Evolutionary conservation across 2,797 vertebrate species (phyloP).

Genomic region (Amblyopsis hoosieri): DNA sequence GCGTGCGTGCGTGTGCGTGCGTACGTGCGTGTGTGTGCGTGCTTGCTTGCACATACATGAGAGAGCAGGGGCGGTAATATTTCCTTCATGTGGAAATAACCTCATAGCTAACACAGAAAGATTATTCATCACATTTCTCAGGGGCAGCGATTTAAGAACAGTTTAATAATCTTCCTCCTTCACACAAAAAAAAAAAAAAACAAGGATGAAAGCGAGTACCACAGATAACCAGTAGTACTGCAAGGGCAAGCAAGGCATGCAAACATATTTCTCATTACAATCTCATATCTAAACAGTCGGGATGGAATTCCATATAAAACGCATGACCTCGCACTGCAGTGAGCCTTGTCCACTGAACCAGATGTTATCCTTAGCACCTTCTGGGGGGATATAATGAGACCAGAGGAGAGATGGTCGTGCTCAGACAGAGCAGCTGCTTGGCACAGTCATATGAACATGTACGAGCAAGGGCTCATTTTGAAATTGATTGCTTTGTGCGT

Average conservation of each 20-base stretch:
- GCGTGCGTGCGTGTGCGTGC: conserved; percentile 1
- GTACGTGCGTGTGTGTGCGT: background rate
- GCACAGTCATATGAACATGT: background rate
- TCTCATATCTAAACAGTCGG: conserved; percentile 9
- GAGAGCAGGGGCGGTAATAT: too few species aligned
- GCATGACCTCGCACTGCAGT: conserved; percentile 5
- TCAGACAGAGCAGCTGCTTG: conserved; percentile 19
- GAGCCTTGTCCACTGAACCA: conserved; percentile 20
- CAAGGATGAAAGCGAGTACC: conserved; percentile 7
- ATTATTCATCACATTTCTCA: conserved; percentile 31
- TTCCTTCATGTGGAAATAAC: conserved; percentile 29
- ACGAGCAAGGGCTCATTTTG: conserved; percentile 1
- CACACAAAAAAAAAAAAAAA: conserved; percentile 6
- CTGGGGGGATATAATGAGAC: conserved; percentile 18
- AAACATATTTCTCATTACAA: conserved; percentile 17
- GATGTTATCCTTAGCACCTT: conserved; percentile 34
- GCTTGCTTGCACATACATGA: background rate
- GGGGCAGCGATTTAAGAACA: conserved; percentile 35
- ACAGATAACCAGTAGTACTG: conserved; percentile 20
- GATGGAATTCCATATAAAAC: conserved; percentile 18
- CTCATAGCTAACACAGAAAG: conserved; percentile 43
- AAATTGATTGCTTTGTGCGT: background rate
- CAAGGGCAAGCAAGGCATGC: conserved; percentile 7
- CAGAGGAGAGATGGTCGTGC: conserved; percentile 11
- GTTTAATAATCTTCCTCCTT: conserved; percentile 14